Percentiles rank a stretch among this genome's conserved stretches.
phyloP scores from a whole-genome alignment of 2,113 vertebrate genomes.

The Bufo gargarizans region DNA sequence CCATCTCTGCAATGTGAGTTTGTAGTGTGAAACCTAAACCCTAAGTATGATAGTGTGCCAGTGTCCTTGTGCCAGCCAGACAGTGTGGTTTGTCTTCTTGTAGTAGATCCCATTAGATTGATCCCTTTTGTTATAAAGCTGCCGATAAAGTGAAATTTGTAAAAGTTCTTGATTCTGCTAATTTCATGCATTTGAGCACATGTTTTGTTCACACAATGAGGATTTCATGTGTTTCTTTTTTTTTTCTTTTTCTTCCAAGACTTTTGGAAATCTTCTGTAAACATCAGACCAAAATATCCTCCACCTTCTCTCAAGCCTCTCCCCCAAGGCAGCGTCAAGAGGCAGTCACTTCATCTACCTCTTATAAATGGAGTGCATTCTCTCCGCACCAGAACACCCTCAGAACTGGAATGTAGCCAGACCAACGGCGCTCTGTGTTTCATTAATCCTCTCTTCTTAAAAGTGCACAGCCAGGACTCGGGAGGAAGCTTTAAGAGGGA shows the following conservation, averaged over 20 bases:
- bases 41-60: background rate
- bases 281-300: slow-evolving; percentile 72
- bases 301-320: slow-evolving; percentile 71
- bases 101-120: background rate
- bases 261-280: slow-evolving; percentile 88
- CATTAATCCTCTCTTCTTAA: slow-evolving; percentile 90
- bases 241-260: slow-evolving; percentile 78
- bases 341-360: slow-evolving; percentile 71
- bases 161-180: background rate
- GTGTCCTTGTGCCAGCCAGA: background rate
- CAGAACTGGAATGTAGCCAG: slow-evolving; percentile 79
- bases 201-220: slow-evolving; percentile 66
- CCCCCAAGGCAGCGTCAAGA: slow-evolving; percentile 71
- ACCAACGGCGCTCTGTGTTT: slow-evolving; percentile 87
- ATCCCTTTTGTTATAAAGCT: too few species aligned
- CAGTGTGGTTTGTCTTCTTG: background rate
- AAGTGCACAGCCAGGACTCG: slow-evolving; percentile 82
- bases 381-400: slow-evolving; percentile 76
- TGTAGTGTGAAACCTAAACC: background rate
- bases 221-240: background rate
- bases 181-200: slow-evolving; percentile 12
- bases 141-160: too few species aligned
- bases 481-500: slow-evolving; percentile 68
- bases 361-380: slow-evolving; percentile 85
- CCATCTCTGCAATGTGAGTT: background rate